phyloP scores from a whole-genome alignment of 1,140 invertebrate genomes.

The Wiebesia pumilae region DNA sequence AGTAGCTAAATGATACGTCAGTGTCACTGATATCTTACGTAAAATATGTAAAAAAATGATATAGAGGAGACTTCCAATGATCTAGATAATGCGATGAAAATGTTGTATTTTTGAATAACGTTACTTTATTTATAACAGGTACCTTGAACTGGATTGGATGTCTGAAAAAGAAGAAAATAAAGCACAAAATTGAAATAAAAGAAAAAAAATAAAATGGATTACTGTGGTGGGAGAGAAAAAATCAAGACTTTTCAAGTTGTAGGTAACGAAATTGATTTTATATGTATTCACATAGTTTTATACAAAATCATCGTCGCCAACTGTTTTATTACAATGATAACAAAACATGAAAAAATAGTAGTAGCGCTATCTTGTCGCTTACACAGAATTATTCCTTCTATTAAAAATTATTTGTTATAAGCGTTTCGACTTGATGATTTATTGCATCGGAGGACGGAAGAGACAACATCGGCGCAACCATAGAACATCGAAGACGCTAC shows the following conservation, averaged over 20 bases:
- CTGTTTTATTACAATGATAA: constrained; percentile 17
- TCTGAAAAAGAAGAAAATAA: constrained; percentile 52
- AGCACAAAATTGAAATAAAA: constrained; percentile 39
- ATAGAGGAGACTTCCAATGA: not conserved
- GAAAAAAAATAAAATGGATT: constrained; percentile 7
- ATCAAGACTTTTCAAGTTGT: constrained; percentile 8
- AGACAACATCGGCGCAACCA: constrained; percentile 14
- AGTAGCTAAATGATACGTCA: not conserved
- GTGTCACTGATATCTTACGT: not conserved
- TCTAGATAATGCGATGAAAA: constrained; percentile 29
- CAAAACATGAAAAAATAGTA: constrained; percentile 24
- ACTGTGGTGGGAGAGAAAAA: not conserved
- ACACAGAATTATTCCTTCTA: not conserved
- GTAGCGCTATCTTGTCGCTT: not conserved
- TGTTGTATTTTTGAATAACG: constrained; percentile 43
- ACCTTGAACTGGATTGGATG: constrained; percentile 33
- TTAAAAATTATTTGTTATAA: constrained; percentile 30
- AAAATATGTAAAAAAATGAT: not conserved
- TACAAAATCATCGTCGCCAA: constrained; percentile 26
- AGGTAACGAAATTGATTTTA: constrained; percentile 40
- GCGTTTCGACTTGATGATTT: constrained; percentile 28
- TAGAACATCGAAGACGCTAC: not conserved
- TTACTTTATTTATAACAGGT: constrained; percentile 43
- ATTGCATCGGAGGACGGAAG: constrained; percentile 35
- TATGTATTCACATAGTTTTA: constrained; percentile 34